Evolutionary conservation across 2,888 invertebrate genomes (phyloP), one percentile per base, ranked within the genome.

Genomic region (Melieria picta): DNA sequence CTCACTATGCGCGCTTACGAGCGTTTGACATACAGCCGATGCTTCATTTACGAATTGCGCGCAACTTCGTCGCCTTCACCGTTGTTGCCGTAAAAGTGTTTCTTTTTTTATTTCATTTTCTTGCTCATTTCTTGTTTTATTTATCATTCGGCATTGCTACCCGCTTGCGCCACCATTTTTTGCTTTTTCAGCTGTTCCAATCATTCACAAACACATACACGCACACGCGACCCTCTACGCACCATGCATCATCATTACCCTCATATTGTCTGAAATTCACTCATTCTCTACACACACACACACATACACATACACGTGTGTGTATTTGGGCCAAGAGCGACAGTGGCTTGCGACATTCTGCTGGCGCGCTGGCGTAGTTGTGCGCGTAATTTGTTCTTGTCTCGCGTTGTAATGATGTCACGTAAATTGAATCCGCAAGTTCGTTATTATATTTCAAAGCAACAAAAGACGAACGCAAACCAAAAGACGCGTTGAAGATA

Each of bases 401-500:
- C 81, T 81, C 78, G 81, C 80, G 80, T 56, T 80, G 80, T 79
- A 82, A 81, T 81, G 81, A 81, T 81, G 81, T 82, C 82, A 81
- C 82, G 81, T 82, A 81, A 81, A 82, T 81, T 82, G 82, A 82
- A 82, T 81, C 79, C 80, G 77, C 67, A 69, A 71, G 71, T 74
- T 75, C 76, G 76, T 75, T 66, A 71, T 65, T 50, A 50, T 11
- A 50, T 52, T 13, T 52, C 7, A 5, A 30, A 30, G 30, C 30
- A 30, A 30, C 30, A 30, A 30, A 30, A 30, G 30, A 30, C 1
- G 30, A 30, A 30, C 30, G 30, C 30, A 30, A 30, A 30, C 30
- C 30, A 30, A 30, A 30, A 30, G 16, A 30, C 30, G 30, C 30
- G 30, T 30, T 30, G 30, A 30, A 30, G 30, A 30, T 30, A 30